Evolutionary conservation across 2,888 invertebrate genomes (phyloP).

Genomic region (Chouioia cunea): DNA sequence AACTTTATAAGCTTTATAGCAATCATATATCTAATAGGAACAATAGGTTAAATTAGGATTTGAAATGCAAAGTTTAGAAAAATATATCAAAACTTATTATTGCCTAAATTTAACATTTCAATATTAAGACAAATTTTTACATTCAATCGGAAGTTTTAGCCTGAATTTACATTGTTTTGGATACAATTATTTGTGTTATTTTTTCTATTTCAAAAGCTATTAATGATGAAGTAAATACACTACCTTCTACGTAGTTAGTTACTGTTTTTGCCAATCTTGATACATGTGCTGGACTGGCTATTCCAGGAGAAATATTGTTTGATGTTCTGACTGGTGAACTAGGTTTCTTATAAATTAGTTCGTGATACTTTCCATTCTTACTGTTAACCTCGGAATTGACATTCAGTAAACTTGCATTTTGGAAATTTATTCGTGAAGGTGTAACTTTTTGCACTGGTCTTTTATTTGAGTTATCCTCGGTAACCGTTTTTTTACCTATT

Average conservation of each 20-base stretch:
- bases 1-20: no score
- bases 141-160: no score
- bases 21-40: no score
- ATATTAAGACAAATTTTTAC: no score
- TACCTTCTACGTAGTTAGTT: constrained; percentile 74
- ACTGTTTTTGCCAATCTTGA: constrained; percentile 73
- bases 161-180: no score
- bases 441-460: constrained; percentile 85
- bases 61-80: no score
- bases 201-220: not conserved
- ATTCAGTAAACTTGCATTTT: constrained; percentile 61
- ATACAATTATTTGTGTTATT: constrained; percentile 7
- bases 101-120: no score
- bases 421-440: constrained; percentile 77
- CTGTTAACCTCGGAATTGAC: constrained; percentile 62
- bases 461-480: constrained; percentile 70
- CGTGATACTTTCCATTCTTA: constrained; percentile 62
- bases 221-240: no score
- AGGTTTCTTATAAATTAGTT: constrained; percentile 75
- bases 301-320: constrained; percentile 74
- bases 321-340: constrained; percentile 77
- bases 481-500: constrained; percentile 59
- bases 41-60: no score
- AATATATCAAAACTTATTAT: no score
- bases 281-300: constrained; percentile 63